Base-by-base conservation (phyloP, 1,140 invertebrate species). In the Drosophila elegans region DNA sequence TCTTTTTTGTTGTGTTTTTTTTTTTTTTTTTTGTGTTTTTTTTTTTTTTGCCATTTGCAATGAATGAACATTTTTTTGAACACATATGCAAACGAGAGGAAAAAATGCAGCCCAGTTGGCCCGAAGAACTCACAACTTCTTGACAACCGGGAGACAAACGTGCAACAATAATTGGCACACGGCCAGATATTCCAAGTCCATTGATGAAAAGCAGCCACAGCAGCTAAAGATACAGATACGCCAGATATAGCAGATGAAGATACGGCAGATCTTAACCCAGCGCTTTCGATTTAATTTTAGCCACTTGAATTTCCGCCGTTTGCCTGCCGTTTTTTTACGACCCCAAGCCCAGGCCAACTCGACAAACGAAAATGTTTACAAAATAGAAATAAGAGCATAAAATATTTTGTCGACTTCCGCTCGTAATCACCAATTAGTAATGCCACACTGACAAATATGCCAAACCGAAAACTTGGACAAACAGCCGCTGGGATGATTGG, bases 401-500 rank as follows among this genome's bases (percentile, higher is more conserved):
- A 80, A 89, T 89, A 89, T 89, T 89, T 89, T 84, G 84, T 89
- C 84, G 84, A 89, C 89, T 91, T 91, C 89, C 83, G 80, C 80
- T 91, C 89, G 89, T 91, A 91, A 91, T 91, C 88, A 91, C 83
- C 89, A 91, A 91, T 91, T 91, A 91, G 89, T 91, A 85, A 86
- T 90, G 85, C 85, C 85, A 90, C 78, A 90, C 80, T 88, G 88
- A 91, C 88, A 91, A 91, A 90, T 86, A 83, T 78, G 86, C 77
- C 79, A 82, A 69, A 61, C 62, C 51, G 67, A 80, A 69, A 68
- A 55, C 44, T 74, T 72, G 61, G 53, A 11, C 56, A 59, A 61
- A 49, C 59, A 45, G 41, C 44, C 11, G 51, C 12, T 59, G 39
- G 41, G 13, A 13, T 13, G 13, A 66, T 29, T 34, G 64, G 38